These are phyloP conservation scores for Incurvaria masculella DNA, from an alignment of 2,888 invertebrate genomes.

Conservation along the genomic window DNA sequence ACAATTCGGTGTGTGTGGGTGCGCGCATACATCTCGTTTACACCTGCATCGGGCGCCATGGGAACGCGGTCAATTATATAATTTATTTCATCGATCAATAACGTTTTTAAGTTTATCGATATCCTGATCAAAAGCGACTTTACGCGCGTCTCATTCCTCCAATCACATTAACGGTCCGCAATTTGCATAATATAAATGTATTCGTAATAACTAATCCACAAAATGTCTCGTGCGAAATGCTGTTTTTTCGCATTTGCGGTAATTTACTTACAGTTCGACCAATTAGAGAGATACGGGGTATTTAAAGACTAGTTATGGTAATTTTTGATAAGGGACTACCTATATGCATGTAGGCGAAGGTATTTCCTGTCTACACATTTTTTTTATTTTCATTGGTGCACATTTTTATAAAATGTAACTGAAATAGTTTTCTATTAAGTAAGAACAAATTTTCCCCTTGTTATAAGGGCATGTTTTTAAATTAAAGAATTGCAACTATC, in stretches of 20 bases:
- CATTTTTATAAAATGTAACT: too few relatives aligned
- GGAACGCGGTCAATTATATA: slow-evolving; percentile 10
- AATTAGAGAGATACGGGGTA: not conserved
- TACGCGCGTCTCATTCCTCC: not conserved
- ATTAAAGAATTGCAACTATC: too few relatives aligned
- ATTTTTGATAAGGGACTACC: not conserved
- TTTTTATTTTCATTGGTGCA: not conserved
- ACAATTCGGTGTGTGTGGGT: not conserved
- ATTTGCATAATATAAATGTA: not conserved
- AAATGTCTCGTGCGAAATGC: not conserved
- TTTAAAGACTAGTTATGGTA: not conserved
- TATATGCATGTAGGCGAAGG: too few relatives aligned
- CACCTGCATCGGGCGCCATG: slow-evolving; percentile 1
- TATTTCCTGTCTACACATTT: not conserved
- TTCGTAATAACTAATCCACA: too few relatives aligned
- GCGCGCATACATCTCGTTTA: not conserved
- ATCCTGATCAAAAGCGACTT: not conserved
- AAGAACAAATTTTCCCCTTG: too few relatives aligned
- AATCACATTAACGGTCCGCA: not conserved
- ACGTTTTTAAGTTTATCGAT: not conserved
- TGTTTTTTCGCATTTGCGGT: too few relatives aligned
- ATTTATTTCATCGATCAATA: slow-evolving; percentile 1
- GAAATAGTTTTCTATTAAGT: too few relatives aligned
- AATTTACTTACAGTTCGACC: not conserved
- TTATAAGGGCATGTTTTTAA: too few relatives aligned